These are phyloP conservation scores for Oncopodura yosiiana DNA, from an alignment of 1,140 invertebrate species.

Conservation along the genomic window DNA sequence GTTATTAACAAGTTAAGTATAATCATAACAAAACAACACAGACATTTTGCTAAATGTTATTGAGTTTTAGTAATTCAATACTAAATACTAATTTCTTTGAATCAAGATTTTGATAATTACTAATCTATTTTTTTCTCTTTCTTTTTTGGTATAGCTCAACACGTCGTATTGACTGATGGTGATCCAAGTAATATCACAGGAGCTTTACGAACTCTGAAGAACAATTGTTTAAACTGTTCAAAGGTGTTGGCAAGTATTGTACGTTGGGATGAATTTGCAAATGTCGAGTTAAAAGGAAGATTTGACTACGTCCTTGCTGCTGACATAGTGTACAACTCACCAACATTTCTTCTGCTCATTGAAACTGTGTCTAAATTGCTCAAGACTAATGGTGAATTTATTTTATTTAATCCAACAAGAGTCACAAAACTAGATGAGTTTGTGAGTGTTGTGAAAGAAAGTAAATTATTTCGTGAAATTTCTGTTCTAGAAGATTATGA, in stretches of 20 bases:
- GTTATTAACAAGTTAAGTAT: no score
- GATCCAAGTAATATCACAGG: slow-evolving; percentile 1
- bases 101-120: no score
- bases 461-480: slow-evolving; percentile 4
- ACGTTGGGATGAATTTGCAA: background rate
- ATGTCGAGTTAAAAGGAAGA: background rate
- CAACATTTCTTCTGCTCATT: slow-evolving; percentile 2
- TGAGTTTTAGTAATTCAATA: no score
- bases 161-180: slow-evolving; percentile 36
- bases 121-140: slow-evolving; percentile 1
- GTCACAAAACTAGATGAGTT: slow-evolving; percentile 9
- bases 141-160: slow-evolving; percentile 31
- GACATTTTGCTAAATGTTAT: no score
- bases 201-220: slow-evolving; percentile 1
- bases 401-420: slow-evolving; percentile 15
- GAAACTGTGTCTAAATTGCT: slow-evolving; percentile 4
- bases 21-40: no score
- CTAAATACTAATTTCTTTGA: no score
- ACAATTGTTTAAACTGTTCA: background rate
- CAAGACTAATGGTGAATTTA: slow-evolving; percentile 13
- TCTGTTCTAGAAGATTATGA: slow-evolving; percentile 8
- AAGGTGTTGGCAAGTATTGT: background rate
- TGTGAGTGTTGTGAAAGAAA: slow-evolving; percentile 4
- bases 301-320: slow-evolving; percentile 16
- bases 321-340: slow-evolving; percentile 8